A percentile compares a stretch with the other conserved stretches of the same genome.
Conservation (phyloP, 1,140 invertebrate genomes). For the Trialeurodes vaporariorum region DNA sequence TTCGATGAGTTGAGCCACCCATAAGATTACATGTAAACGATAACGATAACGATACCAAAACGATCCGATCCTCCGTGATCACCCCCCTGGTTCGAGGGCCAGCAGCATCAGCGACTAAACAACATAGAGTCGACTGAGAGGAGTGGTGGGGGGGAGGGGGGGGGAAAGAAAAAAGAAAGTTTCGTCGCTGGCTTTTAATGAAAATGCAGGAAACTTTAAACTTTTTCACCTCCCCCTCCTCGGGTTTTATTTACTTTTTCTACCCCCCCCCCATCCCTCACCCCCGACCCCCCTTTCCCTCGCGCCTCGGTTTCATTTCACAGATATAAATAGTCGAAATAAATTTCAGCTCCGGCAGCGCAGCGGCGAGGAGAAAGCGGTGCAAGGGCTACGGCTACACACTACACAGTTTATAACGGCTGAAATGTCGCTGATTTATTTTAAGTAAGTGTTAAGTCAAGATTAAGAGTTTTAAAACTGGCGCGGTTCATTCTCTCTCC, state of each 20-base stretch:
- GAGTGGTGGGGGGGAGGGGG: too few relatives aligned
- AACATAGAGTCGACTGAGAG: too few relatives aligned
- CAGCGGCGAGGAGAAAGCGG: too few relatives aligned
- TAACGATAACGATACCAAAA: too few relatives aligned
- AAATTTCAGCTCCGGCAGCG: neutral
- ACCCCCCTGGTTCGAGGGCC: too few relatives aligned
- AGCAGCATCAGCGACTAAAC: too few relatives aligned
- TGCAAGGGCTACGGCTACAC: too few relatives aligned
- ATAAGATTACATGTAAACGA: too few relatives aligned
- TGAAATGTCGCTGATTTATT: neutral
- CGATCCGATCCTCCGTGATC: too few relatives aligned
- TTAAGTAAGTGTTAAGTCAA: constrained; percentile 1
- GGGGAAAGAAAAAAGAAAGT: too few relatives aligned
- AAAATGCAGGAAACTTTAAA: neutral
- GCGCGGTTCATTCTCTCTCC: neutral
- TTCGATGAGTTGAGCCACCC: too few relatives aligned
- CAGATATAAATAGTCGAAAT: neutral
- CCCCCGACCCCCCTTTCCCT: constrained; percentile 2
- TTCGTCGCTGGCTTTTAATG: neutral
- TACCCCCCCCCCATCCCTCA: neutral
- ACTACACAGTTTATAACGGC: neutral
- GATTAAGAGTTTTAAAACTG: neutral
- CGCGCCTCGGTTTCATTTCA: constrained; percentile 3
- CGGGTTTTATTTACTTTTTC: constrained; percentile 10
- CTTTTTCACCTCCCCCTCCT: constrained; percentile 8